These are phyloP conservation scores for Disparrhopalites patrizii DNA, from an alignment of 2,888 invertebrate genomes.

Conservation along the genomic window DNA sequence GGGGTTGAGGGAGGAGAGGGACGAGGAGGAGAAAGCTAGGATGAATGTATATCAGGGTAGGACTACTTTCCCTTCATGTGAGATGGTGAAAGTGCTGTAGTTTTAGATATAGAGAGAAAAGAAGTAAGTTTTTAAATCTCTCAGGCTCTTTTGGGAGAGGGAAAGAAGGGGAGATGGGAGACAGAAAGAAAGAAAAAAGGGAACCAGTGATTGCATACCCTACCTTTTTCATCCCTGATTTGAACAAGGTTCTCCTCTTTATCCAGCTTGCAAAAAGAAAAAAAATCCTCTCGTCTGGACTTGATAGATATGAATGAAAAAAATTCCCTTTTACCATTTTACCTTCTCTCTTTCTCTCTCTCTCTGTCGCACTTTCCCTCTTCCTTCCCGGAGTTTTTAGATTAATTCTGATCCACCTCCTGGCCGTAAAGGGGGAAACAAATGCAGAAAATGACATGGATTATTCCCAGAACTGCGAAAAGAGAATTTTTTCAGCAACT, in stretches of 20 bases:
- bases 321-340: neutral
- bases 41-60: neutral
- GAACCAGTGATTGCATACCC: no score
- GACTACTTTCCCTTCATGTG: neutral
- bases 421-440: neutral
- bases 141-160: neutral
- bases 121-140: neutral
- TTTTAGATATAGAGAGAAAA: neutral
- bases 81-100: neutral
- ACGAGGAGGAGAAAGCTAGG: neutral
- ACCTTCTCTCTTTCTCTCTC: neutral
- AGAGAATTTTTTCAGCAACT: no score
- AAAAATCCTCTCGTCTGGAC: neutral
- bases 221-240: no score
- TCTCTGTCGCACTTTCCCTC: neutral
- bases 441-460: no score
- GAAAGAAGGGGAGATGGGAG: neutral
- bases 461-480: no score
- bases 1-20: neutral
- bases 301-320: neutral
- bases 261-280: neutral
- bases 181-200: neutral
- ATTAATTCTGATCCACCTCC: neutral
- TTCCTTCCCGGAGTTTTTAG: no score
- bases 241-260: neutral